Conservation (phyloP, 2,113 vertebrate genomes). For the Pyxicephalus adspersus region DNA sequence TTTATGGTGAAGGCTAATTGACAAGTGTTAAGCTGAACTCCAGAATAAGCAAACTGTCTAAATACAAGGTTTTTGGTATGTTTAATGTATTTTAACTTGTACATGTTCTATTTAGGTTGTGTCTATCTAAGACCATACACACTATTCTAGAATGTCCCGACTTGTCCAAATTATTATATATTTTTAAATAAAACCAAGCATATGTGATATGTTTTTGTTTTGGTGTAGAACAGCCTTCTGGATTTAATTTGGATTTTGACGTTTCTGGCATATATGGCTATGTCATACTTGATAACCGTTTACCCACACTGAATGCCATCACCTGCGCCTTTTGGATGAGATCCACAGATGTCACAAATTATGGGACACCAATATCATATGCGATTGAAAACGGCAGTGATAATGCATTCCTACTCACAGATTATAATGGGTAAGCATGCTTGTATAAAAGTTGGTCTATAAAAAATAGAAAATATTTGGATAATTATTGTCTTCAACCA, state of each 20-base stretch:
- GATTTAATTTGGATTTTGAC: constrained; percentile 96
- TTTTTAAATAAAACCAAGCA: background rate
- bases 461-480: too few species aligned
- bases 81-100: too few species aligned
- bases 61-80: too few species aligned
- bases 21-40: too few species aligned
- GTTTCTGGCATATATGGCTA: constrained; percentile 95
- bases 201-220: constrained; percentile 60
- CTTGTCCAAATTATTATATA: too few species aligned
- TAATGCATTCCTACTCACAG: constrained; percentile 94
- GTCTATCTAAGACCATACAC: too few species aligned
- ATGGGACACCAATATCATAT: constrained; percentile 94
- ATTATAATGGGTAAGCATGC: constrained; percentile 90
- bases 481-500: too few species aligned
- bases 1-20: too few species aligned
- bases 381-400: constrained; percentile 89
- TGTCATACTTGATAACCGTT: constrained; percentile 86
- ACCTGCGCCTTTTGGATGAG: constrained; percentile 97
- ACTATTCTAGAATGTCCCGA: too few species aligned
- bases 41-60: too few species aligned
- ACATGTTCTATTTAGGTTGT: too few species aligned
- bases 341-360: constrained; percentile 87
- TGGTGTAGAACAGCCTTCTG: constrained; percentile 86
- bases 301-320: constrained; percentile 85
- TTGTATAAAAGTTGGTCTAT: too few species aligned